These are phyloP conservation scores for Lasaia peninsularis DNA, from an alignment of 1,140 invertebrate species.

Conservation along the genomic window DNA sequence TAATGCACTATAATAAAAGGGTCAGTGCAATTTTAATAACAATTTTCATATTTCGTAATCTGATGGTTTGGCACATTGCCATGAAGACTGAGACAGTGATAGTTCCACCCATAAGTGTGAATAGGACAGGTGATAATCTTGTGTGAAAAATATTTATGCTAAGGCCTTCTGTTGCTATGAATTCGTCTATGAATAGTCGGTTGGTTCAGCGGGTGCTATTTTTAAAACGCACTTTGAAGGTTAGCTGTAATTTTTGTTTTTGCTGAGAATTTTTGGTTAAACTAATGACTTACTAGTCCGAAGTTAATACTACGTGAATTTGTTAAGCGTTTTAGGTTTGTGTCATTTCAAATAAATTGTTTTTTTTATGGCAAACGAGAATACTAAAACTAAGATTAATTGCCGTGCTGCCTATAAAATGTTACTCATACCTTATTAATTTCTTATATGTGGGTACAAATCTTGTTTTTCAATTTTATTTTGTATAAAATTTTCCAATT, in stretches of 20 bases:
- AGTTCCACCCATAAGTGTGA: constrained; percentile 37
- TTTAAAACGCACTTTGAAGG: constrained; percentile 46
- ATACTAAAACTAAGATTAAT: too few relatives aligned
- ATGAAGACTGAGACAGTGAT: constrained; percentile 43
- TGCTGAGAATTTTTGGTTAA: constrained; percentile 29
- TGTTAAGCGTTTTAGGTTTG: too few relatives aligned
- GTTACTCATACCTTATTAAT: too few relatives aligned
- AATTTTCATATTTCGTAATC: constrained; percentile 57
- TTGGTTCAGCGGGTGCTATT: constrained; percentile 43
- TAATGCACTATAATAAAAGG: constrained; percentile 22
- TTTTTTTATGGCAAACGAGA: too few relatives aligned
- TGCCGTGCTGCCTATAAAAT: too few relatives aligned
- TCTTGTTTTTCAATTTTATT: too few relatives aligned
- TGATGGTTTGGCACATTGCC: constrained; percentile 41
- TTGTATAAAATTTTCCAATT: too few relatives aligned
- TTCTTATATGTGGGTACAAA: too few relatives aligned
- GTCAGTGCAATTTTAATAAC: constrained; percentile 33
- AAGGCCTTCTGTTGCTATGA: constrained; percentile 57
- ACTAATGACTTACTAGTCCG: too few relatives aligned
- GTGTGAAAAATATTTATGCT: constrained; percentile 68
- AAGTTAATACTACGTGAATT: too few relatives aligned
- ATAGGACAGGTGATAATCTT: constrained; percentile 52
- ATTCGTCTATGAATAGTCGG: constrained; percentile 57
- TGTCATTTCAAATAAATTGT: too few relatives aligned
- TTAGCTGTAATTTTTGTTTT: constrained; percentile 33